Evolutionary conservation across 2,113 vertebrate species (phyloP).

Genomic region (Verasper variegatus): DNA sequence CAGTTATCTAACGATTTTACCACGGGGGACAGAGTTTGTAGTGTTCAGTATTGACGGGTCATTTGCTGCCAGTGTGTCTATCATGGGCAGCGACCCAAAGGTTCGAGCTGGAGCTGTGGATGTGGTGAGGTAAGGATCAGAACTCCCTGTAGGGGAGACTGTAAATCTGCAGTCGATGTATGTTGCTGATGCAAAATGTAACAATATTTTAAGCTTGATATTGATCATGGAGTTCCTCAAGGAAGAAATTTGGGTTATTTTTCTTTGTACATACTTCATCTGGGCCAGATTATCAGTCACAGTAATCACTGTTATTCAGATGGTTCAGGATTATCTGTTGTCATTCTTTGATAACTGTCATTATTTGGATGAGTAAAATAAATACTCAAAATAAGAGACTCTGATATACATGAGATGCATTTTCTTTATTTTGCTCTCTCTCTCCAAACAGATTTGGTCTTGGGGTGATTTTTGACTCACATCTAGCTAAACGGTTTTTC

Average conservation of each 20-base stretch:
- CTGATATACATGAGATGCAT: no score
- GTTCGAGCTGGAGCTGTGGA: conserved; percentile 96
- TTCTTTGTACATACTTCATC: not conserved
- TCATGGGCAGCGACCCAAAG: conserved; percentile 99
- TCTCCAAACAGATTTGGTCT: no score
- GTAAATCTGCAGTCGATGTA: no score
- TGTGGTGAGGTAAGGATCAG: conserved; percentile 89
- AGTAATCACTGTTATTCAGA: not conserved
- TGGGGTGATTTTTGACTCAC: no score
- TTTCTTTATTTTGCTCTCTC: no score
- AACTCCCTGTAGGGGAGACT: not conserved
- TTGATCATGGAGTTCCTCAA: not conserved
- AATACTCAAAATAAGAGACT: not conserved
- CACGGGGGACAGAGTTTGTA: conserved; percentile 92
- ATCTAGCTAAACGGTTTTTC: no score
- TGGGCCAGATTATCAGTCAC: not conserved
- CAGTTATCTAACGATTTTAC: conserved; percentile 93
- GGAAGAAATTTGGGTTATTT: not conserved
- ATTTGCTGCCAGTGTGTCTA: conserved; percentile 98
- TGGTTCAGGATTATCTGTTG: not conserved
- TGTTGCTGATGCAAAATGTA: no score
- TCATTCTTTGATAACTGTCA: not conserved
- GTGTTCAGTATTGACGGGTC: conserved; percentile 99
- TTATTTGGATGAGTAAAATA: not conserved
- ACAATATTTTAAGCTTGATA: not conserved